phyloP scores from a whole-genome alignment of 2,113 vertebrate species.

The Rostratula benghalensis region DNA sequence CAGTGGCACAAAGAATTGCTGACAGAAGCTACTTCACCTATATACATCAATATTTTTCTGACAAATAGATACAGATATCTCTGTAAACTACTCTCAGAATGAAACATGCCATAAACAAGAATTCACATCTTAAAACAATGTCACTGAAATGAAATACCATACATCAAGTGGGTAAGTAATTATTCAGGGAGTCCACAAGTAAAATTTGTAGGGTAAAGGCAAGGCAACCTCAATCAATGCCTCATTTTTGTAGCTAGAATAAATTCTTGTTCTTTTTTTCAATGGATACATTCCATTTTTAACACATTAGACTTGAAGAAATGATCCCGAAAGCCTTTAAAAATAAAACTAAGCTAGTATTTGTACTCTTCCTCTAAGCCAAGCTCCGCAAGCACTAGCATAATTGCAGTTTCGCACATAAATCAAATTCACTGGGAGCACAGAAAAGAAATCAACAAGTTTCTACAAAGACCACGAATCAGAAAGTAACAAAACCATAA shows the following conservation, averaged over 20 bases:
- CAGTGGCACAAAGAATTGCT: constrained; percentile 7
- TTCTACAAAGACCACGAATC: background rate
- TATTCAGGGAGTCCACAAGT: background rate
- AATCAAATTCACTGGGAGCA: background rate
- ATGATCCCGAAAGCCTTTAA: background rate
- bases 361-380: background rate
- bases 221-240: background rate
- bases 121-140: background rate
- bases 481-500: background rate
- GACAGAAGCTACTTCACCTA: constrained; percentile 36
- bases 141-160: background rate
- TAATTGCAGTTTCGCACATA: background rate
- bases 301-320: background rate
- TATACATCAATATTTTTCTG: constrained; percentile 11
- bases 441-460: background rate
- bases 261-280: background rate
- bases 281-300: background rate
- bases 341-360: background rate
- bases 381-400: background rate
- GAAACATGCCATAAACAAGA: constrained; percentile 41
- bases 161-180: background rate
- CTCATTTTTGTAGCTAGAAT: background rate
- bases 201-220: background rate
- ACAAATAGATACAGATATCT: constrained; percentile 37
- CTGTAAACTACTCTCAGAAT: constrained; percentile 9